Evolutionary conservation across 2,113 vertebrate genomes (phyloP).

Genomic region (Oreocharis arfaki): DNA sequence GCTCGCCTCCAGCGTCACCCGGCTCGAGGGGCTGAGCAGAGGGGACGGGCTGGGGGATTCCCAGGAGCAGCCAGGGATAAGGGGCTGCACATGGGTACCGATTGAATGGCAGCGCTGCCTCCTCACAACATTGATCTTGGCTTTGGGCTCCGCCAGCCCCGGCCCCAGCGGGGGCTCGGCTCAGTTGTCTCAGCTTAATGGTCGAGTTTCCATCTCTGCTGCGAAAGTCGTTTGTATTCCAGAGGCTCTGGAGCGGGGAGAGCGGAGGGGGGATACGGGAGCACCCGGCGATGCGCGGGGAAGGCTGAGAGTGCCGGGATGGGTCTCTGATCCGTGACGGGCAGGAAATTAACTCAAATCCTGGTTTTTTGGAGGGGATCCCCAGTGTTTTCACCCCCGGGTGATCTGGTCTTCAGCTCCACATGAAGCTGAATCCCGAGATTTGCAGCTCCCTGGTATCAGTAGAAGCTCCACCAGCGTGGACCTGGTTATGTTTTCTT

Average conservation of each 20-base stretch:
- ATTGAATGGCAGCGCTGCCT: not conserved
- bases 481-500: not conserved
- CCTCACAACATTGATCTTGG: not conserved
- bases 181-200: slow-evolving; percentile 18
- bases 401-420: not conserved
- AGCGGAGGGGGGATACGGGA: not conserved
- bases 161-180: not conserved
- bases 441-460: not conserved
- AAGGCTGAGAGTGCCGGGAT: not conserved
- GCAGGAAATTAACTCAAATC: not conserved
- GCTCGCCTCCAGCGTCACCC: slow-evolving; percentile 12
- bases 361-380: not conserved
- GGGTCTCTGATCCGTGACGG: accelerated
- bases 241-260: not conserved
- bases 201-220: slow-evolving; percentile 3
- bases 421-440: accelerated
- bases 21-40: slow-evolving; percentile 23
- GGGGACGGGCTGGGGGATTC: not conserved
- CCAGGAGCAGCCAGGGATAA: slow-evolving; percentile 11
- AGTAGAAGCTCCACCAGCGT: accelerated
- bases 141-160: not conserved
- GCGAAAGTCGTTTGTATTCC: not conserved
- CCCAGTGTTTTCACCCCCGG: not conserved
- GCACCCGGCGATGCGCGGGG: not conserved
- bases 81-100: not conserved